These are phyloP conservation scores for Pollimyrus isidori DNA, from an alignment of 2,113 vertebrate species.

Conservation along the genomic window DNA sequence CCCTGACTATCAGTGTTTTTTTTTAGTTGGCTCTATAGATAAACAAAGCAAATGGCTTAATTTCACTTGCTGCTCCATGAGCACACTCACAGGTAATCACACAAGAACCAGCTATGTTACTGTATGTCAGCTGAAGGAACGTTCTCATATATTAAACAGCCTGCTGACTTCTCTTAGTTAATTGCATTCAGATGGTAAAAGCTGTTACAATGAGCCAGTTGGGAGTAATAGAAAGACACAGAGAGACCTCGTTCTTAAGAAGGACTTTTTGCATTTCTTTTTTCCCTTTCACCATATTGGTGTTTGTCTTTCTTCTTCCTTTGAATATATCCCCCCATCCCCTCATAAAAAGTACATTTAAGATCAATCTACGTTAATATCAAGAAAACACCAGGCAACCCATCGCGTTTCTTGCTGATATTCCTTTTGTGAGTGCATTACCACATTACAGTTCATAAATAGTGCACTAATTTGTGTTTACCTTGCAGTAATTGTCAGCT, in stretches of 20 bases:
- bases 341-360: neutral
- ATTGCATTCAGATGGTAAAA: neutral
- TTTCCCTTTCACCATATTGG: neutral
- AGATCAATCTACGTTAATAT: neutral
- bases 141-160: neutral
- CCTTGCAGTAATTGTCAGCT: neutral
- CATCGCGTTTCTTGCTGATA: neutral
- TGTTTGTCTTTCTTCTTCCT: neutral
- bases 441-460: neutral
- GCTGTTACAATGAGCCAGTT: neutral
- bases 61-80: neutral
- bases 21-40: neutral
- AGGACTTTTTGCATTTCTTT: neutral
- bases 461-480: neutral
- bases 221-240: neutral
- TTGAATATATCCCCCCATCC: neutral
- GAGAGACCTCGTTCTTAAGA: neutral
- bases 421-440: neutral
- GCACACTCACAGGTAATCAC: neutral
- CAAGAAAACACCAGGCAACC: neutral
- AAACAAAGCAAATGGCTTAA: neutral
- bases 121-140: neutral
- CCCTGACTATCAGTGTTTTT: neutral
- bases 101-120: neutral
- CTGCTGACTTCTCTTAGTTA: neutral